Evolutionary conservation across 1,140 invertebrate species (phyloP).

Genomic region (Rhizoglyphus robini): DNA sequence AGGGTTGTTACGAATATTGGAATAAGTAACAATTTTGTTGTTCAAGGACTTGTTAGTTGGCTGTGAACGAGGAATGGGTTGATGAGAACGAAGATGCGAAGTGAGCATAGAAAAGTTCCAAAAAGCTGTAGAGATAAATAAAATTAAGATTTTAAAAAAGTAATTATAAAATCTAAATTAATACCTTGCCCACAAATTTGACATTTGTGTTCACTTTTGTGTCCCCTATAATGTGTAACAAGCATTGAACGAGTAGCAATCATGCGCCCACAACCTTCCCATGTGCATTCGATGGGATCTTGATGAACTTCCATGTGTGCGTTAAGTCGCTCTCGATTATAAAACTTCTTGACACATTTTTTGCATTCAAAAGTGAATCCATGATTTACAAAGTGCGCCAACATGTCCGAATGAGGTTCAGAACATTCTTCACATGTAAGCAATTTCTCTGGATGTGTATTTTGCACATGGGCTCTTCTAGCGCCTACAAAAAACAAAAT

Average conservation of each 20-base stretch:
- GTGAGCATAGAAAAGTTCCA: slow-evolving; percentile 17
- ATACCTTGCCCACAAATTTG: slow-evolving; percentile 26
- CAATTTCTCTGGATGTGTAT: slow-evolving; percentile 27
- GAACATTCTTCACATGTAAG: slow-evolving; percentile 25
- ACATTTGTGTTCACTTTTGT: slow-evolving; percentile 29
- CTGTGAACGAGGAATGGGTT: neutral
- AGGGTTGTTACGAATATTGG: neutral
- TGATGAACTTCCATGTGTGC: slow-evolving; percentile 30
- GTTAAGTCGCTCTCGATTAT: slow-evolving; percentile 29
- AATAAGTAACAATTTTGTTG: neutral
- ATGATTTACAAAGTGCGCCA: slow-evolving; percentile 28
- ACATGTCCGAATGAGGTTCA: slow-evolving; percentile 17
- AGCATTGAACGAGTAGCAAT: slow-evolving; percentile 28
- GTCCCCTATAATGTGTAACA: slow-evolving; percentile 28
- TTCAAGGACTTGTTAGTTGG: neutral
- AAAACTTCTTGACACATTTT: slow-evolving; percentile 29
- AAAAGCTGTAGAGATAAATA: slow-evolving; percentile 15
- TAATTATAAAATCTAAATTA: neutral
- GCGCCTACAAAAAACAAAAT: slow-evolving; percentile 16
- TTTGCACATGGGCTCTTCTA: slow-evolving; percentile 29
- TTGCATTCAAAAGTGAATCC: slow-evolving; percentile 29
- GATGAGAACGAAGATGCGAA: slow-evolving; percentile 15
- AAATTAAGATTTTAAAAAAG: neutral
- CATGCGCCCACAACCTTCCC: slow-evolving; percentile 27
- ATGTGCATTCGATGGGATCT: slow-evolving; percentile 27